Evolutionary conservation across 2,797 vertebrate genomes (phyloP), one percentile per base, ranked within the genome.

Genomic region (Sebastes kiyomatsui): DNA sequence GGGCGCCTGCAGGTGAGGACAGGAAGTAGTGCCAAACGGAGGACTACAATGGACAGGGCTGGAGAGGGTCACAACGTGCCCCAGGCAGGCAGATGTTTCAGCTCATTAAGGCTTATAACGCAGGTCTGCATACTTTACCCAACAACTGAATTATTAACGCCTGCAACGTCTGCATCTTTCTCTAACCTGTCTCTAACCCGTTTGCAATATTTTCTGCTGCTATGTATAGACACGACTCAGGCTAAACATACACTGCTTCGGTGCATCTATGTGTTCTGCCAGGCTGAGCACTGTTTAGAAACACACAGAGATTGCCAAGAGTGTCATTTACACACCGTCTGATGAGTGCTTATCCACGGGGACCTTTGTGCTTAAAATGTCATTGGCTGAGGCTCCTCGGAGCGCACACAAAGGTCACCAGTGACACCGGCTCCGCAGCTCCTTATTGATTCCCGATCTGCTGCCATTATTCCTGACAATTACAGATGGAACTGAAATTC

Each of bases 361-460:
- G 95, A 92, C 77, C 76, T 80, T 78, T 80, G 81, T 81, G 87
- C 69, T 79, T 81, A 71, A 95, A 93, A 94, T 94, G 94, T 93
- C 95, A 95, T 88, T 90, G 94, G 91, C 87, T 81, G 83, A 82
- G 38, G 72, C 74, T 84, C 87, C 90, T 82, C 72, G 77, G 82
- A 81, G 86, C 80, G 12, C 88, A 78, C 77, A 69, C 73, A 95
- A 96, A 96, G 95, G 96, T 96, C 95, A 95, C 67, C 64, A 77
- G 85, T 90, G 93, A 92, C 91, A 92, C 89, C 6, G 81, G 83
- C 82, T 88, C 87, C 90, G 82, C 56, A 87, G 90, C 42, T 75
- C 65, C 35, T 49, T 89, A 96, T 96, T 81, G 96, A 96, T 96
- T 96, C 88, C 86, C 90, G 90, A 91, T 94, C 87, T 74, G 68